A percentile compares a stretch with the other conserved stretches of the same genome.
Conservation (phyloP, 2,113 vertebrate genomes). For the Salminus brasiliensis region DNA sequence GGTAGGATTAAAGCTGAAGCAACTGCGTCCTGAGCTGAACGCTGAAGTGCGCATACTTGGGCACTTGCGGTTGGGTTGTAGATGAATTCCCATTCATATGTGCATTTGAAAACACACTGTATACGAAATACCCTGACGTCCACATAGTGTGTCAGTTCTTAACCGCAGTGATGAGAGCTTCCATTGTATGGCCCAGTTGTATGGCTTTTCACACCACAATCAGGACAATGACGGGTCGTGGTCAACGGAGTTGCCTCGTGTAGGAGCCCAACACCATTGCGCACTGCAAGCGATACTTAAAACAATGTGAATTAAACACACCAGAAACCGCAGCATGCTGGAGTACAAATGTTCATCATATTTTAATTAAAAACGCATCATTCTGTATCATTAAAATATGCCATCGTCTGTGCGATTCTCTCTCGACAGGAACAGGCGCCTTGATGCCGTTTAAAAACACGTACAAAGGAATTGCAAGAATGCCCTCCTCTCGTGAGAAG, state of each 20-base stretch:
- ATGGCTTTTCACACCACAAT: background rate
- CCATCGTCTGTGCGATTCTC: slow-evolving; percentile 63
- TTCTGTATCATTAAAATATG: slow-evolving; percentile 77
- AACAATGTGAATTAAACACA: background rate
- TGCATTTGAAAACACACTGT: background rate
- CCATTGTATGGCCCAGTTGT: background rate
- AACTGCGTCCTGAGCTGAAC: no score
- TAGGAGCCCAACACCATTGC: no score
- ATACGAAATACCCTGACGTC: background rate
- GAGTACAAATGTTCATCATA: slow-evolving; percentile 65
- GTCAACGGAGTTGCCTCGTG: no score
- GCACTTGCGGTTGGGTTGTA: background rate
- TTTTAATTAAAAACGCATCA: slow-evolving; percentile 77
- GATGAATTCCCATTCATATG: background rate
- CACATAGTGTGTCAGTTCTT: background rate
- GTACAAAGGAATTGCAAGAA: slow-evolving; percentile 12
- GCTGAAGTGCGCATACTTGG: background rate
- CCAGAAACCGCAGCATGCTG: slow-evolving; percentile 42
- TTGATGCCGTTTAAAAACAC: slow-evolving; percentile 56
- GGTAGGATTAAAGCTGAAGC: background rate
- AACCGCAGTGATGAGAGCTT: background rate
- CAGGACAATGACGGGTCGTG: no score
- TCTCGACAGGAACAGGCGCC: slow-evolving; percentile 48
- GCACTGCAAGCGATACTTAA: background rate
- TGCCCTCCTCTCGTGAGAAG: slow-evolving; percentile 3